Evolutionary conservation across 2,797 vertebrate genomes (phyloP), one percentile per base, ranked within the genome.

Genomic region (Ctenochaetus hawaiiensis): DNA sequence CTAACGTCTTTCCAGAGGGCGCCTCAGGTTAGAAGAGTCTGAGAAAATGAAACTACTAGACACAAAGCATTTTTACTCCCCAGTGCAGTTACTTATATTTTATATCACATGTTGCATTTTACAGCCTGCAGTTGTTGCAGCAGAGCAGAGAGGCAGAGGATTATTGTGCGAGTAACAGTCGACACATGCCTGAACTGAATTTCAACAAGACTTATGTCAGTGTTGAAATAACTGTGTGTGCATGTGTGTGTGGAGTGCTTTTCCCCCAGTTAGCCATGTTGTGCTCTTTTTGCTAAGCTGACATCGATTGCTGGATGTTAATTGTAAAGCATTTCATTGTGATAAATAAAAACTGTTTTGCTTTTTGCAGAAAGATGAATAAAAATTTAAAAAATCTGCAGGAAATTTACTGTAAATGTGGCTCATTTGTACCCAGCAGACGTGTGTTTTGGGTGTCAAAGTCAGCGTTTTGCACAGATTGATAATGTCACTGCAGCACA

Each of bases 21-120:
- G 63, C 5, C 16, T 48, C 1, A 0, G 49, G 41, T 59, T 30
- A 43, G 26, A 62, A 26, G 58, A 30, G 30, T 53, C 44, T 20
- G 22, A 75, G 57, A 64, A 78, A 72, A 67, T 45, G 2, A 20
- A 22, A 59, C 22, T 5, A 18, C 54, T 22, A n/a, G 49, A 69
- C n/a, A 3, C 18, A 17, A 44, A 67, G 34, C 20, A 45, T 65
- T 37, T 37, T 11, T 58, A 20, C n/a, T 45, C 10, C 2, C 1
- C 6, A 8, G 23, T 58, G 5, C 10, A 16, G 49, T 39, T 30
- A 20, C 1, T 7, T 8, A 9, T 1, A 17, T 23, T 11, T 17
- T 18, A 22, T 39, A 44, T 16, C 9, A 0, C 37, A 57, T 10
- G 17, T 45, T n/a, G 23, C 70, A 1, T 16, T 43, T 43, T 48